Conservation (phyloP, 2,888 invertebrate genomes). For the Agapetus fuscipes region DNA sequence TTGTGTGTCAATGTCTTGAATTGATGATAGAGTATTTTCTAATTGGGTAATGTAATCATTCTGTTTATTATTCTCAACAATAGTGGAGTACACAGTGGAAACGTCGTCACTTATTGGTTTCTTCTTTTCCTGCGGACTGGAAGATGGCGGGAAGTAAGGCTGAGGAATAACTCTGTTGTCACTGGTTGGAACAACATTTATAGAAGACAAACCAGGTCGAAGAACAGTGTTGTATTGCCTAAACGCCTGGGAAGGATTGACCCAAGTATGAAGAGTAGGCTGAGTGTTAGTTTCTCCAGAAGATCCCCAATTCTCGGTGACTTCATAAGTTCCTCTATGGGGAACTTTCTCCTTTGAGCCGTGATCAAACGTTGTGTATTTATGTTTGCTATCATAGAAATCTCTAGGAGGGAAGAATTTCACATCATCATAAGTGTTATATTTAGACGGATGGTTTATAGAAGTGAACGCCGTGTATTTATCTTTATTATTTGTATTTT, state of each 20-base stretch:
- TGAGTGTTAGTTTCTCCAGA: slow-evolving; percentile 30
- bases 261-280: slow-evolving; percentile 34
- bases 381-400: too few relatives aligned
- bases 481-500: slow-evolving; percentile 9
- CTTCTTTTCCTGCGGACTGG: slow-evolving; percentile 3
- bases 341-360: slow-evolving; percentile 11
- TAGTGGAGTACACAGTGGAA: slow-evolving; percentile 16
- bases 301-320: slow-evolving; percentile 34
- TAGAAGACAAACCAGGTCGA: slow-evolving; percentile 34
- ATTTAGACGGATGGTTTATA: slow-evolving; percentile 13
- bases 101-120: slow-evolving; percentile 9
- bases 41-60: slow-evolving; percentile 11
- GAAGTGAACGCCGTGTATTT: slow-evolving; percentile 11
- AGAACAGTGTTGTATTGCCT: slow-evolving; percentile 26
- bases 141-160: slow-evolving; percentile 10
- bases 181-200: slow-evolving; percentile 38
- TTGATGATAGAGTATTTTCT: slow-evolving; percentile 16
- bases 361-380: slow-evolving; percentile 21
- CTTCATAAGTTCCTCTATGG: slow-evolving; percentile 36
- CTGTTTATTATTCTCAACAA: slow-evolving; percentile 15
- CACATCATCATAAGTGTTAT: slow-evolving; percentile 31
- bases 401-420: slow-evolving; percentile 27
- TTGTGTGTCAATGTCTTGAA: slow-evolving; percentile 35
- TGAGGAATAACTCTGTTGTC: slow-evolving; percentile 8
- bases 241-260: slow-evolving; percentile 31